phyloP scores from a whole-genome alignment of 1,140 invertebrate species.

The Anastatus disparis region DNA sequence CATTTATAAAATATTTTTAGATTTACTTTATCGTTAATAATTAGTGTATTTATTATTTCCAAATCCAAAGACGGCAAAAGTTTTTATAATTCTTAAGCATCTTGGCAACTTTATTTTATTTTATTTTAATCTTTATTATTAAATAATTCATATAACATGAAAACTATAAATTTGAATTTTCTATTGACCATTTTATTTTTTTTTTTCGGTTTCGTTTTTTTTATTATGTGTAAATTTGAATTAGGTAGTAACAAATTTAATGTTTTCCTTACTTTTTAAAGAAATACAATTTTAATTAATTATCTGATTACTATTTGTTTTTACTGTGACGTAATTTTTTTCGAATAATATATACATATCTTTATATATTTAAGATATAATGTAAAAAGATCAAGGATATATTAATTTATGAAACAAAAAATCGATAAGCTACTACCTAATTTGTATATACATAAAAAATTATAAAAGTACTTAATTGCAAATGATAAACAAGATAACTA shows the following conservation, averaged over 20 bases:
- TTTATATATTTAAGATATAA: too few species aligned
- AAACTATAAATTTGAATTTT: background rate
- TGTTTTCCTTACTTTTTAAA: constrained; percentile 3
- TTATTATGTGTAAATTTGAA: background rate
- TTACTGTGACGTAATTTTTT: too few species aligned
- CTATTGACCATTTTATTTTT: background rate
- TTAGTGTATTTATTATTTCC: too few species aligned
- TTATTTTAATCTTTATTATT: background rate
- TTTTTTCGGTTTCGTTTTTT: too few species aligned
- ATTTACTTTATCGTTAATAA: too few species aligned
- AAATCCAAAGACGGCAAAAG: too few species aligned
- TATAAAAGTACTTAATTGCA: constrained; percentile 22
- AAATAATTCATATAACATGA: constrained; percentile 14
- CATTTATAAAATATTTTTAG: too few species aligned
- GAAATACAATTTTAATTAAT: too few species aligned
- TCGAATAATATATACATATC: too few species aligned
- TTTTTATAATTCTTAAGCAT: constrained; percentile 6
- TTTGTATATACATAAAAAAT: constrained; percentile 25
- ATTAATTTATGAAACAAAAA: background rate
- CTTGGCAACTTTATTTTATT: constrained; percentile 26
- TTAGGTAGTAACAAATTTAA: constrained; percentile 14
- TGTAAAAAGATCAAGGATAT: background rate
- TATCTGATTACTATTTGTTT: background rate
- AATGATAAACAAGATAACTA: constrained; percentile 28
- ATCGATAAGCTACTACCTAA: constrained; percentile 4